Evolutionary conservation across 2,113 vertebrate species (phyloP).

Genomic region (Vanacampus margaritifer): DNA sequence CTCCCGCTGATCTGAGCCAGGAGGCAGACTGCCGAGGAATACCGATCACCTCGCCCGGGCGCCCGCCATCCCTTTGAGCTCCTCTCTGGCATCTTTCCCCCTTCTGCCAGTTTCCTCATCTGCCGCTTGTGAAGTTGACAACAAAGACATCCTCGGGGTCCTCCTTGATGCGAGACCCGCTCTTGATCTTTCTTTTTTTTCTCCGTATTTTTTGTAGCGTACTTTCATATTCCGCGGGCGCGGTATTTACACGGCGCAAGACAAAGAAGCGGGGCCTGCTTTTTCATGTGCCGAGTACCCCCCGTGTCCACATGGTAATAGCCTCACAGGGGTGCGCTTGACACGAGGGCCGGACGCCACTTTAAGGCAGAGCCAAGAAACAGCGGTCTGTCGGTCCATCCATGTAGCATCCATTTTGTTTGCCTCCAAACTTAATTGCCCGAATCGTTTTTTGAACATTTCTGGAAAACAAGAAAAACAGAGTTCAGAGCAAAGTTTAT

Average conservation of each 20-base stretch:
- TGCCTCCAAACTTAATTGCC: background rate
- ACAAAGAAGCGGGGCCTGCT: constrained; percentile 88
- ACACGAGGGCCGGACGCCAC: background rate
- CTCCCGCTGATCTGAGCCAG: constrained; percentile 99
- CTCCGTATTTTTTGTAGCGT: constrained; percentile 93
- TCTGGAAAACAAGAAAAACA: background rate
- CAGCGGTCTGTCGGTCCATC: constrained; percentile 9
- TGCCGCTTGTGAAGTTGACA: constrained; percentile 99
- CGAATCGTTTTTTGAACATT: background rate
- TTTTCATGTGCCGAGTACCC: constrained; percentile 72
- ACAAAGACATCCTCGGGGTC: constrained; percentile 99
- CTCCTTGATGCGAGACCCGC: constrained; percentile 99
- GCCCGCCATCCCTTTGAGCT: constrained; percentile 97
- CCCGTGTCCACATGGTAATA: constrained; percentile 71
- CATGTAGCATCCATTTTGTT: constrained; percentile 7
- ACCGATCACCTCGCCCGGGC: constrained; percentile 99
- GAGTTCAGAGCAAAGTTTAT: too few species aligned
- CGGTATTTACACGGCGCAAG: constrained; percentile 99
- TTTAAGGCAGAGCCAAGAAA: background rate
- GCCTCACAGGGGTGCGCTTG: constrained; percentile 25
- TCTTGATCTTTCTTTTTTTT: constrained; percentile 92
- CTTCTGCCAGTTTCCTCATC: constrained; percentile 99
- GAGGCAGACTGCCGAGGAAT: constrained; percentile 99
- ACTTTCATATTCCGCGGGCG: constrained; percentile 99
- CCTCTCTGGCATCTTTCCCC: constrained; percentile 99